A percentile compares a stretch with the other conserved stretches of the same genome.
These are phyloP conservation scores for Pectinophora gossypiella DNA, from an alignment of 1,140 invertebrate species.

Conservation along the genomic window DNA sequence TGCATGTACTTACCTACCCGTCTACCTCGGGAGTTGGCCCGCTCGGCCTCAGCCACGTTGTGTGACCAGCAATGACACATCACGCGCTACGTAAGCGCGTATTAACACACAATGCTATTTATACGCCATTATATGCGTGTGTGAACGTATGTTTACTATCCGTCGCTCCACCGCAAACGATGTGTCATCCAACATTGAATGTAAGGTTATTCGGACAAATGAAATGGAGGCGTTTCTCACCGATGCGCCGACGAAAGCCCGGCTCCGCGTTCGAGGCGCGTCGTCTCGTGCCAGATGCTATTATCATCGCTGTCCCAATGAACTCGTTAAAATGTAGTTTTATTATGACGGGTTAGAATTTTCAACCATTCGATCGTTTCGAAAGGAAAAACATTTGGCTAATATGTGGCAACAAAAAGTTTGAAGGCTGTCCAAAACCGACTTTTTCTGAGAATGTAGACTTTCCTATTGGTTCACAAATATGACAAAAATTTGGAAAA, in stretches of 20 bases:
- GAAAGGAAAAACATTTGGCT: too few relatives aligned
- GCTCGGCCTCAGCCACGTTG: conserved; percentile 22
- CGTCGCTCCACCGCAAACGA: conserved; percentile 50
- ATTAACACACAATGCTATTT: conserved; percentile 66
- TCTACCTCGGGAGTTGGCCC: conserved; percentile 36
- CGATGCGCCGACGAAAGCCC: conserved; percentile 16
- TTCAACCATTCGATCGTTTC: too few relatives aligned
- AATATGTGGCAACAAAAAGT: too few relatives aligned
- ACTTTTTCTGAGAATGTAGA: background rate
- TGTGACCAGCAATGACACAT: conserved; percentile 52
- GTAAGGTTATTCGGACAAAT: conserved; percentile 53
- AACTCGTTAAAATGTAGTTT: background rate
- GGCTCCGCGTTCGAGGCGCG: conserved; percentile 1
- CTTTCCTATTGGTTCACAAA: too few relatives aligned
- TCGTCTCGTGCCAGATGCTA: conserved; percentile 28
- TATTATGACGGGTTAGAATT: background rate
- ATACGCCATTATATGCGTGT: conserved; percentile 53
- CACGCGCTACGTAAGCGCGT: conserved; percentile 54
- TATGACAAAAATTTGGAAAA: too few relatives aligned
- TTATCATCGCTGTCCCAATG: conserved; percentile 28
- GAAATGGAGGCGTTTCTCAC: conserved; percentile 24
- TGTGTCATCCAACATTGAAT: conserved; percentile 67
- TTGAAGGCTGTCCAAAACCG: too few relatives aligned
- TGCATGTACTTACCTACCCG: conserved; percentile 37
- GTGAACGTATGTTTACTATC: conserved; percentile 66